Base-by-base conservation (phyloP, 2,113 vertebrate species). In the Hippocampus barbouri region DNA sequence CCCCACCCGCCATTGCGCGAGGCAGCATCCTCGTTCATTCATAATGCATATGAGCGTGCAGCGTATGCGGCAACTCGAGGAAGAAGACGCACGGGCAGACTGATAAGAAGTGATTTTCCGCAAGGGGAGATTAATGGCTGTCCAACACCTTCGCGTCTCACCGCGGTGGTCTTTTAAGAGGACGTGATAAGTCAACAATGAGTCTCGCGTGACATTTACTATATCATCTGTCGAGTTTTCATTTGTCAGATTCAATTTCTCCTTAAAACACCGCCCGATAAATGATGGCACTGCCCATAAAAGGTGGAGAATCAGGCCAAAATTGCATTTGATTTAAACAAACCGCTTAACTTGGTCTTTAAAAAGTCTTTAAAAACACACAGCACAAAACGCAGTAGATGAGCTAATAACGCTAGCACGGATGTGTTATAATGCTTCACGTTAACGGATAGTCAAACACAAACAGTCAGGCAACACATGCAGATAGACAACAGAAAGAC, bases 101-200 rank as follows among this genome's bases (percentile, higher is more conserved):
- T 78, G 81, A 82, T 82, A 83, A 81, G 80, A 86, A 72, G 62
- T 67, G 84, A 86, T 86, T 79, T 79, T 82, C 76, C 62, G 73
- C 79, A 84, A 59, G 77, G 74, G 70, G 79, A 79, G 69, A 78
- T 68, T 81, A 56, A 80, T 79, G 66, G 73, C 70, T 69, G 63
- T 20, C 60, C 30, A 16, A 34, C 60, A 15, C 18, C 16, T 5
- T 38, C 30, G 30, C 16, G 15, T 38, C 16, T 60, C 59, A 59
- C 43, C 0, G 41, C 30, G 68, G 66, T 53, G 73, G 57, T 66
- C 70, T 72, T 71, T 77, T 72, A 41, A 43, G 63, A 74, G 72
- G 18, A 73, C 66, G 73, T 30, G 66, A 70, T 77, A 76, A 64
- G 68, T 75, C 51, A 54, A 77, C 73, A 76, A 64, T 56, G 61